Conservation (phyloP, 2,888 invertebrate species). For the Leptarthrus brevirostris region DNA sequence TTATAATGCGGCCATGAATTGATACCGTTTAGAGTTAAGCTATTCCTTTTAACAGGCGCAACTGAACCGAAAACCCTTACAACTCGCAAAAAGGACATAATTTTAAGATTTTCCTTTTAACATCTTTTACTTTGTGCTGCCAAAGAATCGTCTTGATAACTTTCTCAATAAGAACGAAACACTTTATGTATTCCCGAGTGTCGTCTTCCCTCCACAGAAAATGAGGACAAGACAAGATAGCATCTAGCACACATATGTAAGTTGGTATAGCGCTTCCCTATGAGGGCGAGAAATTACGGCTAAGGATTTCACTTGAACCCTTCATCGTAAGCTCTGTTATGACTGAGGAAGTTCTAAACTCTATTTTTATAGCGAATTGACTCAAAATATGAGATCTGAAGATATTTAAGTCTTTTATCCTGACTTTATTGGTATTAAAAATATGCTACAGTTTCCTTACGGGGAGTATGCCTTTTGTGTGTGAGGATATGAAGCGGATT, state of each 20-base stretch:
- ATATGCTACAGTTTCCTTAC: conserved; percentile 9
- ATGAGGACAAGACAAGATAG: neutral
- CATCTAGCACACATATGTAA: neutral
- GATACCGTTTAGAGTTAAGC: conserved; percentile 7
- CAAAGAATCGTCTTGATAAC: neutral
- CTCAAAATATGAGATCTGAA: conserved; percentile 35
- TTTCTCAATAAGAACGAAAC: conserved; percentile 2
- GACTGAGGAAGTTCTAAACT: conserved; percentile 15
- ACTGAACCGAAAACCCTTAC: conserved; percentile 29
- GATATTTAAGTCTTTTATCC: conserved; percentile 9
- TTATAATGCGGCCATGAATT: conserved; percentile 28
- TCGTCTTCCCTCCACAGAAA: neutral
- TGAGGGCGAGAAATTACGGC: neutral
- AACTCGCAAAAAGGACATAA: conserved; percentile 7
- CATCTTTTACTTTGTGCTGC: neutral
- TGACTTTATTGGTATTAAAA: conserved; percentile 28
- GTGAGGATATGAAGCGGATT: conserved; percentile 17
- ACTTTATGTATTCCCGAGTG: neutral
- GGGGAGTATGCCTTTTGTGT: neutral
- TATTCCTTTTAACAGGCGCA: conserved; percentile 23
- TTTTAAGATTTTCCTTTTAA: conserved; percentile 8
- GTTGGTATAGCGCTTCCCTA: too few species aligned
- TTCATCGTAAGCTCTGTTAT: neutral
- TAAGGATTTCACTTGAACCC: neutral
- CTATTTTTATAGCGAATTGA: conserved; percentile 40